These are phyloP conservation scores for Pteronotus mesoamericanus DNA, from an alignment of 2,797 vertebrate genomes.

Conservation along the genomic window DNA sequence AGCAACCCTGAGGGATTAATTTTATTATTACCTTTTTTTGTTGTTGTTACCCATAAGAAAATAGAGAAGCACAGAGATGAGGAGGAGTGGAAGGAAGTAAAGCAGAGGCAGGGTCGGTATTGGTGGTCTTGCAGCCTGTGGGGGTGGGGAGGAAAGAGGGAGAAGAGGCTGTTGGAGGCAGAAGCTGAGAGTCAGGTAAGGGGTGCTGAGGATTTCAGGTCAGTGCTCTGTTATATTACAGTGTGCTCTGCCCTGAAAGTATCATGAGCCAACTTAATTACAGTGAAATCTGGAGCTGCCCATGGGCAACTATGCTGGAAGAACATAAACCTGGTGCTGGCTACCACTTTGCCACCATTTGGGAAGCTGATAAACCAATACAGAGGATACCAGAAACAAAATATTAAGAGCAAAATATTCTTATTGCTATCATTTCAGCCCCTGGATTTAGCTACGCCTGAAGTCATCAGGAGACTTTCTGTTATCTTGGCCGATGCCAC, in stretches of 20 bases:
- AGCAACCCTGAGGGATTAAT: background rate
- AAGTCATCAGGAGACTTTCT: background rate
- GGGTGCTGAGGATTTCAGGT: accelerated
- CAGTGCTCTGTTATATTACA: background rate
- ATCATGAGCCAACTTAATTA: background rate
- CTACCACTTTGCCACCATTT: background rate
- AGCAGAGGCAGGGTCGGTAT: background rate
- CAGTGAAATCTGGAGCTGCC: background rate
- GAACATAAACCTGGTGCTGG: background rate
- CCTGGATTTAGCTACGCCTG: background rate
- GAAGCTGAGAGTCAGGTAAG: background rate
- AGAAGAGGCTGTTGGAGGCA: background rate
- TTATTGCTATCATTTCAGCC: background rate
- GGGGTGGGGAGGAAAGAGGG: background rate
- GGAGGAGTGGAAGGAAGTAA: background rate
- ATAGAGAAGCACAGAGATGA: background rate
- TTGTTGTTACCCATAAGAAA: background rate
- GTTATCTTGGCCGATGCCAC: background rate
- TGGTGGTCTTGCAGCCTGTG: accelerated
- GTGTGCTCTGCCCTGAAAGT: background rate
- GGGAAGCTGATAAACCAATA: background rate
- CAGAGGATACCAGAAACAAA: background rate
- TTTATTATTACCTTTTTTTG: background rate
- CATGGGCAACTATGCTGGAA: background rate
- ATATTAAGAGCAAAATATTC: background rate